Evolutionary conservation across 2,113 vertebrate species (phyloP).

Genomic region (Catagonus wagneri): DNA sequence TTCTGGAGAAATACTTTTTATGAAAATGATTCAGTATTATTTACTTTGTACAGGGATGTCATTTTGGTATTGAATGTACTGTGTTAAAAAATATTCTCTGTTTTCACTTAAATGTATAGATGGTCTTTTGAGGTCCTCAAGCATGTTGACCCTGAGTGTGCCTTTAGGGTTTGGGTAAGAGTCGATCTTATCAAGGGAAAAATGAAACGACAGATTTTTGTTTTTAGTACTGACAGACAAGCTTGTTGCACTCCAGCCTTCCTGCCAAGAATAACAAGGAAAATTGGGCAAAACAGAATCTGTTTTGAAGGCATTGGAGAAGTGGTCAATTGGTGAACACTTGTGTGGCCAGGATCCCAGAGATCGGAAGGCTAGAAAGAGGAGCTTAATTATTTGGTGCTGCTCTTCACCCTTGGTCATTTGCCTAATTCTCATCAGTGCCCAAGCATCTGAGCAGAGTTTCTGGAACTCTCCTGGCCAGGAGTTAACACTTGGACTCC

Average conservation of each 20-base stretch:
- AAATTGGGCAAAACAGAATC: neutral
- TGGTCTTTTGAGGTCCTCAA: too few relatives aligned
- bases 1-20: too few relatives aligned
- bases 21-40: too few relatives aligned
- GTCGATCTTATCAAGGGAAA: neutral
- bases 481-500: neutral
- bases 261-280: neutral
- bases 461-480: neutral
- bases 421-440: neutral
- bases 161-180: neutral
- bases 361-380: neutral
- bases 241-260: neutral
- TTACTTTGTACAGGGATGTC: too few relatives aligned
- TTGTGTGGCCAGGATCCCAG: neutral
- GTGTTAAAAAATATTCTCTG: too few relatives aligned
- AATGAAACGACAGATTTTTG: neutral
- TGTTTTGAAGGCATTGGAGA: neutral
- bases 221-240: neutral
- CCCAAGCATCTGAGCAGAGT: neutral
- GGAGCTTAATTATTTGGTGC: neutral
- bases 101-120: too few relatives aligned
- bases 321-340: neutral
- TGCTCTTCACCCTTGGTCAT: neutral
- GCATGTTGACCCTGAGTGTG: neutral
- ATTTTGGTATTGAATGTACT: too few relatives aligned